These are phyloP conservation scores for Halichondria panicea DNA, from an alignment of 37 sponge, comb jelly and placozoan species.

Conservation along the genomic window DNA sequence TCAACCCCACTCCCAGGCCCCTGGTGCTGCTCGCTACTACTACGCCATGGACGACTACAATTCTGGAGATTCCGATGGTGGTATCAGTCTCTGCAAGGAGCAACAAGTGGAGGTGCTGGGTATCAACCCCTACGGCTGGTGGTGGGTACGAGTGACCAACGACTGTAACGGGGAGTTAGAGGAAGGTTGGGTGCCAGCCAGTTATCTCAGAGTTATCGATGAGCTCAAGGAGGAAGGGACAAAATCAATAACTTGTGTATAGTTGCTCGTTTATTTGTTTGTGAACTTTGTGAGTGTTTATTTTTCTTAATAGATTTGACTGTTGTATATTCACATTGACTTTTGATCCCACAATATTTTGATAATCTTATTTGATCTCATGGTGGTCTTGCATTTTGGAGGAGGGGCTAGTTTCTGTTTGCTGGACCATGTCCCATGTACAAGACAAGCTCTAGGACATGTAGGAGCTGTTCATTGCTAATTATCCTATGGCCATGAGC, in stretches of 20 bases:
- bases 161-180: slow-evolving; percentile 21
- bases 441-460: too few relatives aligned
- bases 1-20: slow-evolving; percentile 52
- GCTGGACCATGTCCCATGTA: too few relatives aligned
- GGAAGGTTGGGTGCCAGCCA: slow-evolving; percentile 87
- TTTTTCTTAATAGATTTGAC: not conserved
- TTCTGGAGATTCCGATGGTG: slow-evolving; percentile 55
- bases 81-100: slow-evolving; percentile 36
- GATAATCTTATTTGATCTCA: not conserved
- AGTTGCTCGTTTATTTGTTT: too few relatives aligned
- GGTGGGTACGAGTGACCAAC: slow-evolving; percentile 75
- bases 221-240: too few relatives aligned
- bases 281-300: too few relatives aligned
- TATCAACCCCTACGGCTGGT: slow-evolving; percentile 75
- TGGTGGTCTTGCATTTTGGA: too few relatives aligned
- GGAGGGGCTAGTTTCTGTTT: too few relatives aligned
- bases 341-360: not conserved
- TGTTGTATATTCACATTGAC: not conserved
- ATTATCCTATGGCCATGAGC: slow-evolving; percentile 67
- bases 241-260: not conserved
- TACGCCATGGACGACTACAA: slow-evolving; percentile 58
- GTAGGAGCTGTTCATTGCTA: slow-evolving; percentile 61
- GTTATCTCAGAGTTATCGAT: slow-evolving; percentile 58
- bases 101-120: slow-evolving; percentile 81
- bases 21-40: slow-evolving; percentile 61